These are phyloP conservation scores for Mamestra brassicae DNA, from an alignment of 2,888 invertebrate genomes.

Conservation along the genomic window DNA sequence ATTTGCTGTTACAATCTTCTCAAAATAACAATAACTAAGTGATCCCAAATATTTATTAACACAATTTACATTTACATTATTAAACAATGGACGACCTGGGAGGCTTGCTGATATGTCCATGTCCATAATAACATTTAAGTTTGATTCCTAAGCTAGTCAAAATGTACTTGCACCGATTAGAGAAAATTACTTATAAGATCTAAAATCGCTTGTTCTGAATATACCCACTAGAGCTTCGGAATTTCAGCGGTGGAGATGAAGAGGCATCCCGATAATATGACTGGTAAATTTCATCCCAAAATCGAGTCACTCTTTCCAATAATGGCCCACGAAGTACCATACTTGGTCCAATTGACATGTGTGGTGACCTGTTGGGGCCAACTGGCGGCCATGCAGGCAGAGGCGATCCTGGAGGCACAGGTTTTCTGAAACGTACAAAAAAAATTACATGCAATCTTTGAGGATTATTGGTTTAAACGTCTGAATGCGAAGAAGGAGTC, in stretches of 20 bases:
- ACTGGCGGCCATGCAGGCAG: conserved; percentile 69
- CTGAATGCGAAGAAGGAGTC: background rate
- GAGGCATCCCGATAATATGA: conserved; percentile 21
- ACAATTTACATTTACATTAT: background rate
- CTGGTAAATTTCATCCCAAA: conserved; percentile 33
- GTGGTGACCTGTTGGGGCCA: conserved; percentile 55
- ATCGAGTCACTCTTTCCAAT: background rate
- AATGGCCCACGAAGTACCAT: conserved; percentile 1
- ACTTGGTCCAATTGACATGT: conserved; percentile 10
- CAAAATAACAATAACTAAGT: too few relatives aligned
- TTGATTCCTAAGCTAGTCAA: background rate
- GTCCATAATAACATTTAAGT: background rate
- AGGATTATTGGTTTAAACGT: background rate
- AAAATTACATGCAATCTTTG: too few relatives aligned
- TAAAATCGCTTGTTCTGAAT: conserved; percentile 4
- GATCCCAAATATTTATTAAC: background rate
- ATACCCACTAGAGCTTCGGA: background rate
- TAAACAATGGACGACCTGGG: background rate
- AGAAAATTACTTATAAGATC: background rate
- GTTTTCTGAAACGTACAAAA: conserved; percentile 12
- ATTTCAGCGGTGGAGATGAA: conserved; percentile 1
- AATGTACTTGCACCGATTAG: conserved; percentile 1
- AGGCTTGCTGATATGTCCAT: background rate
- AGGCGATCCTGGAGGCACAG: conserved; percentile 16
- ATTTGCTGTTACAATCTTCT: too few relatives aligned